Percentiles rank a stretch among this genome's conserved stretches.
phyloP scores from a whole-genome alignment of 2,888 invertebrate species.

The Eupeodes luniger region DNA sequence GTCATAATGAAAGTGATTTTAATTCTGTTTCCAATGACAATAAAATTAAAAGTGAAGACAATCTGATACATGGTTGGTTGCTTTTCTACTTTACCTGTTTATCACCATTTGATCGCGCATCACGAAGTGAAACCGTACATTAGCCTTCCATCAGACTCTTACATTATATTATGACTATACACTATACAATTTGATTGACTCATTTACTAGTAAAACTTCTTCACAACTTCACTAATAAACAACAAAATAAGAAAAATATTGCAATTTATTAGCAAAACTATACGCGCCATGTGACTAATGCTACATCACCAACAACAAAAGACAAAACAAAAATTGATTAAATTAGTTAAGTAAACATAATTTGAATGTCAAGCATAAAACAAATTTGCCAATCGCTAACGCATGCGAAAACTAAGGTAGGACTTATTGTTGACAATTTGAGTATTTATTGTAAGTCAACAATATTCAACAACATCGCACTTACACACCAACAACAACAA shows the following conservation, averaged over 20 bases:
- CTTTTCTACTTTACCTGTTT: background rate
- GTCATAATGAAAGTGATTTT: too few species aligned
- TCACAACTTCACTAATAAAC: background rate
- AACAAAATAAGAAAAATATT: background rate
- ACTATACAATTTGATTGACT: background rate
- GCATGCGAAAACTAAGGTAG: conserved; percentile 35
- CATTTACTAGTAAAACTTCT: conserved; percentile 6
- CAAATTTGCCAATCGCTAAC: conserved; percentile 46
- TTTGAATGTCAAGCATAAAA: conserved; percentile 62
- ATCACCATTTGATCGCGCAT: background rate
- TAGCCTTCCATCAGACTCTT: conserved; percentile 26
- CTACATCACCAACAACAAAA: too few species aligned
- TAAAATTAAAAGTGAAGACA: background rate
- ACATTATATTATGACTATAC: background rate
- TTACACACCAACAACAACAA: background rate
- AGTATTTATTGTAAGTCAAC: conserved; percentile 10
- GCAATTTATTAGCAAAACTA: background rate
- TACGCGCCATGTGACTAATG: conserved; percentile 11
- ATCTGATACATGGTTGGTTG: background rate
- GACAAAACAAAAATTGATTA: conserved; percentile 5
- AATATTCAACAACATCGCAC: background rate
- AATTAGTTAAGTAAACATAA: conserved; percentile 49
- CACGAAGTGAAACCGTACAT: conserved; percentile 32
- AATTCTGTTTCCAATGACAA: conserved; percentile 4
- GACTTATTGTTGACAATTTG: conserved; percentile 7